These are phyloP conservation scores for Discoglossus pictus DNA, from an alignment of 2,797 vertebrate species.

Conservation along the genomic window DNA sequence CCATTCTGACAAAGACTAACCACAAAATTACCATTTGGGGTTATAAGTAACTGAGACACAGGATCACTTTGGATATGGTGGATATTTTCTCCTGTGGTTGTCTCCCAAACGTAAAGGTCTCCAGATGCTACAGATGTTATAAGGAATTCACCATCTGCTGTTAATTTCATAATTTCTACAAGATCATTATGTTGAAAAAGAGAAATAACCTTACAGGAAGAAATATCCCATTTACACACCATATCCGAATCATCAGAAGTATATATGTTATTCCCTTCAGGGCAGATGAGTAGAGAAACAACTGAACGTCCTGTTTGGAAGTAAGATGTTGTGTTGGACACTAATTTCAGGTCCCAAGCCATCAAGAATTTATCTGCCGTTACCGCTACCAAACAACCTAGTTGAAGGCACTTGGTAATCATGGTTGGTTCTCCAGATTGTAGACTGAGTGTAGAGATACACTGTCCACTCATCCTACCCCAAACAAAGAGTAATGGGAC, in stretches of 20 bases:
- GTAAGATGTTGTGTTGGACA: slow-evolving; percentile 59
- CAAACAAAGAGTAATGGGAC: slow-evolving; percentile 69
- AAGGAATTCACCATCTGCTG: slow-evolving; percentile 61
- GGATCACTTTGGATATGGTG: slow-evolving; percentile 62
- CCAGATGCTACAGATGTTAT: slow-evolving; percentile 63
- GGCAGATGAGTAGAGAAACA: slow-evolving; percentile 59
- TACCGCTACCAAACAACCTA: slow-evolving; percentile 62
- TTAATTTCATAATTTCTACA: slow-evolving; percentile 67
- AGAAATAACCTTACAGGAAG: slow-evolving; percentile 54
- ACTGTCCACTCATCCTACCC: slow-evolving; percentile 69
- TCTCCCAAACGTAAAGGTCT: slow-evolving; percentile 76
- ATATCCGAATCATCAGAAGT: slow-evolving; percentile 68
- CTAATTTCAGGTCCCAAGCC: slow-evolving; percentile 70
- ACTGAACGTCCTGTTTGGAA: slow-evolving; percentile 65
- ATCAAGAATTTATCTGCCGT: slow-evolving; percentile 57
- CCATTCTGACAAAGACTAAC: slow-evolving; percentile 68
- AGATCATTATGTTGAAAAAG: slow-evolving; percentile 64
- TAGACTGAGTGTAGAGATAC: slow-evolving; percentile 69
- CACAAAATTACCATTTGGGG: slow-evolving; percentile 69
- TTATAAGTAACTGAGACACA: slow-evolving; percentile 69
- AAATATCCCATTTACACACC: slow-evolving; percentile 71
- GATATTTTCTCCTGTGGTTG: slow-evolving; percentile 65
- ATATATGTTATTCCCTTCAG: slow-evolving; percentile 63
- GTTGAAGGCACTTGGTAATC: slow-evolving; percentile 59
- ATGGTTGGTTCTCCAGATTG: slow-evolving; percentile 41